Evolutionary conservation across 2,888 invertebrate species (phyloP).

Genomic region (Archaeoteleia sp.): DNA sequence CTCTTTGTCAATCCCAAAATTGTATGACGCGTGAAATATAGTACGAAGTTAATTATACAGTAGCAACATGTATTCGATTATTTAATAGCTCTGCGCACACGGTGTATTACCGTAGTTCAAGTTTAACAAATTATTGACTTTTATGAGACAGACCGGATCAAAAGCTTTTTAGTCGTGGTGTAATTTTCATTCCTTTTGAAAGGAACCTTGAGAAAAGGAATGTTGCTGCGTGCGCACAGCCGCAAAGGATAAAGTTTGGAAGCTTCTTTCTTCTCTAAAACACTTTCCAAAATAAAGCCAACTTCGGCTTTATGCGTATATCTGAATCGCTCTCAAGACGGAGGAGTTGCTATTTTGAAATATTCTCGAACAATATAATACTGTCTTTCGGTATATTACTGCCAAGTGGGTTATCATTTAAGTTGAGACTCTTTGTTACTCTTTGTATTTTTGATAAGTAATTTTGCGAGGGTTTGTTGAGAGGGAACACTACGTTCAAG

Average conservation of each 20-base stretch:
- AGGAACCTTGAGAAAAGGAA: conserved; percentile 37
- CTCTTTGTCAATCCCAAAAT: no score
- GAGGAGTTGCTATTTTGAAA: not conserved
- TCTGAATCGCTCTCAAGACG: conserved; percentile 20
- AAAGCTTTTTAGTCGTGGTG: conserved; percentile 40
- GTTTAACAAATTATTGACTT: conserved; percentile 31
- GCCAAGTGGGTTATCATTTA: no score
- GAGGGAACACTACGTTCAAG: no score
- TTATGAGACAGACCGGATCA: conserved; percentile 26
- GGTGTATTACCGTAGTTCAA: conserved; percentile 24
- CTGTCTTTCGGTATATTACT: no score
- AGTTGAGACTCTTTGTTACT: no score
- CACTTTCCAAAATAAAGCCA: conserved; percentile 49
- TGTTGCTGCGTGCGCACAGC: conserved; percentile 39
- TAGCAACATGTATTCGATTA: conserved; percentile 32
- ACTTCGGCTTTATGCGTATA: conserved; percentile 25
- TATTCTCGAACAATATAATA: not conserved
- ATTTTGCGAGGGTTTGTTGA: no score
- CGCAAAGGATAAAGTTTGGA: conserved; percentile 33
- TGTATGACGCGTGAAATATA: not conserved
- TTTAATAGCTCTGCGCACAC: conserved; percentile 18
- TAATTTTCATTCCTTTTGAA: conserved; percentile 41
- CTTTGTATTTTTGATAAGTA: no score
- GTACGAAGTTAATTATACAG: conserved; percentile 27
- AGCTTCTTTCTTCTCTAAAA: conserved; percentile 49